phyloP scores from a whole-genome alignment of 2,113 vertebrate species.

The Grallaria varia region DNA sequence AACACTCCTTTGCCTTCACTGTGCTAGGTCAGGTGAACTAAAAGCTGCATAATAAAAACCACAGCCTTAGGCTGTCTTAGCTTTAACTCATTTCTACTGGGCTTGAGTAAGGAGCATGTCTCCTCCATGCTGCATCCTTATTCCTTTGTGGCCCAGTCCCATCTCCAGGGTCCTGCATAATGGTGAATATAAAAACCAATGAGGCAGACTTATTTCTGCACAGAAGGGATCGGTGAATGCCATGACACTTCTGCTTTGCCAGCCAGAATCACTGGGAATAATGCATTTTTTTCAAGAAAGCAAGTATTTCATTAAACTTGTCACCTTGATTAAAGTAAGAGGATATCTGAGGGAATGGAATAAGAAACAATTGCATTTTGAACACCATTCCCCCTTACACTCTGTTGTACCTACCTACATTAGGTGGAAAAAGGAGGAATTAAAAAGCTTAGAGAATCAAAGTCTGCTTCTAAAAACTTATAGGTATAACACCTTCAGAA shows the following conservation, averaged over 20 bases:
- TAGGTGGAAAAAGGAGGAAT: not conserved
- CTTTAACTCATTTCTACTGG: not conserved
- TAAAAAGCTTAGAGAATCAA: not conserved
- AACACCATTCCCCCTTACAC: not conserved
- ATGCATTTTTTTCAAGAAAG: not conserved
- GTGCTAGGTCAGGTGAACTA: not conserved
- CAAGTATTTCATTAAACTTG: not conserved
- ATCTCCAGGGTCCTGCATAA: not conserved
- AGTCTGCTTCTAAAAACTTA: not conserved
- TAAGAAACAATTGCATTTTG: not conserved
- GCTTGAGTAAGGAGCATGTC: not conserved
- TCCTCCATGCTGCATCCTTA: not conserved
- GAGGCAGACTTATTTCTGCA: not conserved
- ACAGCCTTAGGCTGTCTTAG: not conserved
- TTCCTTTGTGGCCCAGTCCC: not conserved
- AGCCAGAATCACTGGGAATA: not conserved
- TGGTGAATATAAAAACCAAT: not conserved
- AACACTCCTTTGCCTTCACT: not conserved
- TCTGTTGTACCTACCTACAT: not conserved
- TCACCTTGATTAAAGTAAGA: not conserved
- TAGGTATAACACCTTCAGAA: not conserved
- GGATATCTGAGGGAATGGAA: not conserved
- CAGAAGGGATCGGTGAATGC: not conserved
- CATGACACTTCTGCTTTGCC: not conserved
- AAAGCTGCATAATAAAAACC: not conserved